These are phyloP conservation scores for Scelioninae gen. 2 DNA, from an alignment of 2,888 invertebrate species.

Conservation along the genomic window DNA sequence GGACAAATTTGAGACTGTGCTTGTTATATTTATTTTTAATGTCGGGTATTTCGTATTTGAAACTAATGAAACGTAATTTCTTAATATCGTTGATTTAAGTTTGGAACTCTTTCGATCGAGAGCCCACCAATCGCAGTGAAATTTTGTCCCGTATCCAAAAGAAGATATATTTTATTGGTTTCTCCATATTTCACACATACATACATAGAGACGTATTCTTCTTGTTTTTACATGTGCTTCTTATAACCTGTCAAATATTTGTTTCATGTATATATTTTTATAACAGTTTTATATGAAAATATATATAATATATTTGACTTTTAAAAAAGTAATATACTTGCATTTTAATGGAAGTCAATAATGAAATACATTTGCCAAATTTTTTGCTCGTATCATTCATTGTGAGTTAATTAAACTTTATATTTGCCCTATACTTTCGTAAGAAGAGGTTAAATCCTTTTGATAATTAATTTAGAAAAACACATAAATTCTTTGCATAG, in stretches of 20 bases:
- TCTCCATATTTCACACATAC: neutral
- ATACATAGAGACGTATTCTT: neutral
- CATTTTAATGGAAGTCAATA: slow-evolving; percentile 34
- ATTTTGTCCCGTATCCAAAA: neutral
- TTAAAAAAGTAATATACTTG: neutral
- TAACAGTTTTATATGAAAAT: neutral
- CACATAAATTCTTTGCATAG: too few relatives aligned
- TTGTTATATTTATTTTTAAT: too few relatives aligned
- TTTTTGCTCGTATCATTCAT: slow-evolving; percentile 62
- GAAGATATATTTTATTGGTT: slow-evolving; percentile 28
- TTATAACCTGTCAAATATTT: slow-evolving; percentile 23
- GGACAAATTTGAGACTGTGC: too few relatives aligned
- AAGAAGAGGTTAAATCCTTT: too few relatives aligned
- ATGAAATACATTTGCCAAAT: slow-evolving; percentile 23
- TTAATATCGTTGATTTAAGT: slow-evolving; percentile 12
- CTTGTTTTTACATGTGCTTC: slow-evolving; percentile 22
- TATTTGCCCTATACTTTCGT: too few relatives aligned
- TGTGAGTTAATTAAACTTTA: slow-evolving; percentile 57
- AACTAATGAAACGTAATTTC: neutral
- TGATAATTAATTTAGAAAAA: too few relatives aligned
- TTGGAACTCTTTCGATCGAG: slow-evolving; percentile 18
- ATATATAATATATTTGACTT: neutral
- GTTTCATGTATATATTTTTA: neutral
- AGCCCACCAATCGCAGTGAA: slow-evolving; percentile 3
- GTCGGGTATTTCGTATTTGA: neutral